phyloP scores from a whole-genome alignment of 2,113 vertebrate species.

The Oryzias celebensis region DNA sequence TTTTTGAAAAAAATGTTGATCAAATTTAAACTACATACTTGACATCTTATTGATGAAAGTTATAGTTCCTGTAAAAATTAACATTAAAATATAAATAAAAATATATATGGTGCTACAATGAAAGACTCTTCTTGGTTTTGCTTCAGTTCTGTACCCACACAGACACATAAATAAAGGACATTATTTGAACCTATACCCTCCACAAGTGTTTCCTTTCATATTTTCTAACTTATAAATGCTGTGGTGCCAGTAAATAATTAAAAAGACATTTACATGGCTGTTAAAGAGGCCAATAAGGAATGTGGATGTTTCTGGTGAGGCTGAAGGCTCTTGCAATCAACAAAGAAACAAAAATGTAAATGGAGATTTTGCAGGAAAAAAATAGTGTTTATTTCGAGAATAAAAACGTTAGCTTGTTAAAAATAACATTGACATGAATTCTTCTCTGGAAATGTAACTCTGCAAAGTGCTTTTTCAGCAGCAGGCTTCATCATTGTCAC shows the following conservation, averaged over 20 bases:
- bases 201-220: constrained; percentile 33
- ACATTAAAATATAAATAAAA: too few relatives aligned
- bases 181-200: constrained; percentile 14
- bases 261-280: constrained; percentile 47
- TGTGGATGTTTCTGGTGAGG: not conserved
- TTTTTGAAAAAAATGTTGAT: too few relatives aligned
- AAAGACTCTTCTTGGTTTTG: too few relatives aligned
- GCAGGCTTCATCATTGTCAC: constrained; percentile 7
- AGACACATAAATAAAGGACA: not conserved
- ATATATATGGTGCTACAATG: too few relatives aligned
- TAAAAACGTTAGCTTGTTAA: not conserved
- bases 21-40: too few relatives aligned
- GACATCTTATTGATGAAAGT: too few relatives aligned
- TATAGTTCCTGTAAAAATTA: too few relatives aligned
- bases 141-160: not conserved
- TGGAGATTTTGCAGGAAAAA: not conserved
- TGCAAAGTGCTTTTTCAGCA: constrained; percentile 8
- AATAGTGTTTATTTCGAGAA: not conserved
- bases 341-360: too few relatives aligned
- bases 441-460: not conserved
- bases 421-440: too few relatives aligned
- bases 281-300: constrained; percentile 28
- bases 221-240: constrained; percentile 27
- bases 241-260: constrained; percentile 50
- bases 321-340: not conserved